Percentiles rank a stretch among this genome's conserved stretches.
phyloP scores from a whole-genome alignment of 2,797 vertebrate species.

The Xenentodon cancila region DNA sequence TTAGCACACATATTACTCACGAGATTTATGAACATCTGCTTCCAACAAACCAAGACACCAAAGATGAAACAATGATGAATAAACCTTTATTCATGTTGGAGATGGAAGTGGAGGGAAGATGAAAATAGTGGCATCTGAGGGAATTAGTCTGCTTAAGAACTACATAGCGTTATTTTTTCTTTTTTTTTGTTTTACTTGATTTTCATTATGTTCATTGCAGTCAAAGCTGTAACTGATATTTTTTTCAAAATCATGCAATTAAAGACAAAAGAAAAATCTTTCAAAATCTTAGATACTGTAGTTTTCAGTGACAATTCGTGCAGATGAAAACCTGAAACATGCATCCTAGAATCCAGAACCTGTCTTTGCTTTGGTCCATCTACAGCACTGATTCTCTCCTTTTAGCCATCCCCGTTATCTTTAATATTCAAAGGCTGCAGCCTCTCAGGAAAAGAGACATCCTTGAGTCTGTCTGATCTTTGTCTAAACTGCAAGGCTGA shows the following conservation, averaged over 20 bases:
- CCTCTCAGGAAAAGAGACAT: conserved; percentile 44
- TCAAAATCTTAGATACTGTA: background rate
- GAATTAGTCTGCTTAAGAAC: conserved; percentile 28
- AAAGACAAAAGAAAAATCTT: background rate
- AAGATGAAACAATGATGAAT: conserved; percentile 65
- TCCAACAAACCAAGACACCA: conserved; percentile 43
- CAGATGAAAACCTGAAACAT: background rate
- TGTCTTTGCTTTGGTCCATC: conserved; percentile 11
- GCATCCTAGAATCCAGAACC: background rate
- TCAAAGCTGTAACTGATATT: background rate
- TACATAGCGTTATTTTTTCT: background rate
- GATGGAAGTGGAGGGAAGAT: conserved; percentile 32
- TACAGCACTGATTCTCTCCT: conserved; percentile 11
- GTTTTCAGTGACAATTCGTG: too few relatives aligned
- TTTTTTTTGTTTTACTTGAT: conserved; percentile 13
- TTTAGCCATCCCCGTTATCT: conserved; percentile 38
- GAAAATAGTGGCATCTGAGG: conserved; percentile 30
- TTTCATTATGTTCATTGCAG: conserved; percentile 21
- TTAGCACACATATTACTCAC: conserved; percentile 73
- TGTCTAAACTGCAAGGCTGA: conserved; percentile 33
- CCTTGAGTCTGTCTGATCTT: conserved; percentile 52
- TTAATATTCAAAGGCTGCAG: conserved; percentile 37
- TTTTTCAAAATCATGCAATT: conserved; percentile 3
- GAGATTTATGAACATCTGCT: conserved; percentile 66
- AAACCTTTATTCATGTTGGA: conserved; percentile 44